These are phyloP conservation scores for Oceanodroma leucorhoa DNA, from an alignment of 2,797 vertebrate genomes.

Conservation along the genomic window DNA sequence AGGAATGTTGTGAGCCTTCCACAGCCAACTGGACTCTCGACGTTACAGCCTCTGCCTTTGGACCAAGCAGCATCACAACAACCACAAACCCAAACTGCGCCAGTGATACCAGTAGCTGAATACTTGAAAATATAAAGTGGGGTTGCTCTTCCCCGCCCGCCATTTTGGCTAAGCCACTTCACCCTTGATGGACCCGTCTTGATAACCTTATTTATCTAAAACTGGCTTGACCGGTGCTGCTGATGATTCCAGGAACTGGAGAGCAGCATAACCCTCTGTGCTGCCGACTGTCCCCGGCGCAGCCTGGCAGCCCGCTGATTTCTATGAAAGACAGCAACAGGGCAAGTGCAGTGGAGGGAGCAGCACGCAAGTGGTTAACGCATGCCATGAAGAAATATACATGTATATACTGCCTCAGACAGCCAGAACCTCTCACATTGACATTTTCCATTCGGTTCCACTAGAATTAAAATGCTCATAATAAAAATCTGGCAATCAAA, in stretches of 20 bases:
- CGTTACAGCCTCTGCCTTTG: constrained; percentile 30
- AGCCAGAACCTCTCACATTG: not conserved
- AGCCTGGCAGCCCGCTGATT: not conserved
- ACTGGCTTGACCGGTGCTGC: not conserved
- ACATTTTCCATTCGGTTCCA: constrained; percentile 33
- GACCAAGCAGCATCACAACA: constrained; percentile 29
- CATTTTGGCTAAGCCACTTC: constrained; percentile 51
- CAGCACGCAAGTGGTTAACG: constrained; percentile 44
- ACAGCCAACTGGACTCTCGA: not conserved
- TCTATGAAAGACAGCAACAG: constrained; percentile 19
- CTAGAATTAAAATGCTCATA: constrained; percentile 38
- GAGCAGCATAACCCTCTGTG: not conserved
- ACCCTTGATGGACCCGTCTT: not conserved
- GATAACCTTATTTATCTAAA: not conserved
- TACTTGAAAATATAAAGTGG: not conserved
- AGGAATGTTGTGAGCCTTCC: not conserved
- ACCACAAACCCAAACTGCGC: constrained; percentile 11
- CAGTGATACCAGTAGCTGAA: not conserved
- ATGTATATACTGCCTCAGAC: not conserved
- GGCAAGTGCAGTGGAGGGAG: constrained; percentile 34
- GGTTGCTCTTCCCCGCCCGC: not conserved
- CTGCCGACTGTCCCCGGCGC: not conserved
- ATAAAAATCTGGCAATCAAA: constrained; percentile 56
- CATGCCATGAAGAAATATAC: constrained; percentile 3
- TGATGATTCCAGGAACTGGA: not conserved